Conservation (phyloP, 1,140 invertebrate genomes). For the Nasonia longicornis region DNA sequence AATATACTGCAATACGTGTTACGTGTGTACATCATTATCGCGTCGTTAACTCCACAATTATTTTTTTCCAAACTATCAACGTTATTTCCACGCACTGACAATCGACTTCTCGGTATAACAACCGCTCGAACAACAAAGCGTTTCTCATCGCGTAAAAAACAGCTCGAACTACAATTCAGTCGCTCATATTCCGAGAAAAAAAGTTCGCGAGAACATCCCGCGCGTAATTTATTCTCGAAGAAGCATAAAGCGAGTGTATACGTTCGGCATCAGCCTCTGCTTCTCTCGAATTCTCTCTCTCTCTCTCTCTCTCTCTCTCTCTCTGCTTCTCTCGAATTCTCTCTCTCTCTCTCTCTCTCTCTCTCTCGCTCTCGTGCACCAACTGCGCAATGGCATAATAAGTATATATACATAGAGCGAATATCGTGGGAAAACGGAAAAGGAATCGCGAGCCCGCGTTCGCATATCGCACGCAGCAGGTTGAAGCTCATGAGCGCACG, state of each 20-base stretch:
- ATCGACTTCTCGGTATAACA: too few relatives aligned
- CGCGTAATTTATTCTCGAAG: neutral
- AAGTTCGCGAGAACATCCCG: neutral
- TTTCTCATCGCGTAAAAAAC: too few relatives aligned
- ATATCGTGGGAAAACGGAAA: slow-evolving; percentile 14
- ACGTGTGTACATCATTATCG: too few relatives aligned
- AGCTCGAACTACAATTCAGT: too few relatives aligned
- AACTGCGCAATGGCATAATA: too few relatives aligned
- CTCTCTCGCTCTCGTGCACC: too few relatives aligned
- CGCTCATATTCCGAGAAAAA: neutral
- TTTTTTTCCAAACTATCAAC: too few relatives aligned
- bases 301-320: too few relatives aligned
- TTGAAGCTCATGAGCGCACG: neutral
- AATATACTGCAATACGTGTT: too few relatives aligned
- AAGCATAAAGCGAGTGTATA: neutral
- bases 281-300: neutral
- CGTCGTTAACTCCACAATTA: too few relatives aligned
- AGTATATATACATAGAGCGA: neutral
- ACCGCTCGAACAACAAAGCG: too few relatives aligned
- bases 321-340: neutral
- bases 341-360: neutral
- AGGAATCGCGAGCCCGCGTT: neutral
- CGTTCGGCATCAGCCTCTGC: neutral
- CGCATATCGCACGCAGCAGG: neutral
- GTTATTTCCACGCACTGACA: too few relatives aligned